phyloP scores from a whole-genome alignment of 2,797 vertebrate species.

The Fistularia commersonii region DNA sequence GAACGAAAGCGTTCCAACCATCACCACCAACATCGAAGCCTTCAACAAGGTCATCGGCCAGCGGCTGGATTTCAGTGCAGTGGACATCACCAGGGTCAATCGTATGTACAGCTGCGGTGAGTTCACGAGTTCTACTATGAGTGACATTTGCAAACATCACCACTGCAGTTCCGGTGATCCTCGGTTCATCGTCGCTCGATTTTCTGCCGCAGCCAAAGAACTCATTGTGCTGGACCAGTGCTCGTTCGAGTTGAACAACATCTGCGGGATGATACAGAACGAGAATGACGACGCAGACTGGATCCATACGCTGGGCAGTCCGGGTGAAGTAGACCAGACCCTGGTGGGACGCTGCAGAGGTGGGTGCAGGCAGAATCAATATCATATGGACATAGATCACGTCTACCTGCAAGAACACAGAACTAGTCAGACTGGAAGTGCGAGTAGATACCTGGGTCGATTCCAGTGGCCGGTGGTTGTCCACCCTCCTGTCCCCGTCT shows the following conservation, averaged over 20 bases:
- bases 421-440: no score
- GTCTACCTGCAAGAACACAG: no score
- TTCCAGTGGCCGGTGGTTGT: no score
- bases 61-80: slow-evolving; percentile 83
- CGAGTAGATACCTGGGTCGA: no score
- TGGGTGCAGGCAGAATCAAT: no score
- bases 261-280: slow-evolving; percentile 91
- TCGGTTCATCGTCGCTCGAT: neutral
- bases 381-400: no score
- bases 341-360: slow-evolving; percentile 82
- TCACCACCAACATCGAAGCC: slow-evolving; percentile 86
- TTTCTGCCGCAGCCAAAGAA: slow-evolving; percentile 71
- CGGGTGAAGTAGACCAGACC: slow-evolving; percentile 77
- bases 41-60: slow-evolving; percentile 87
- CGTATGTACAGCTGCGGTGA: slow-evolving; percentile 92
- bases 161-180: no score
- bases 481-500: no score
- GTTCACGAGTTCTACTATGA: no score
- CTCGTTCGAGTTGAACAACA: slow-evolving; percentile 85
- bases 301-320: slow-evolving; percentile 70
- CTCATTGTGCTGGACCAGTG: slow-evolving; percentile 88
- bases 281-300: slow-evolving; percentile 78
- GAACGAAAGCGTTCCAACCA: slow-evolving; percentile 77
- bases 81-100: slow-evolving; percentile 84
- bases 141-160: no score